phyloP scores from a whole-genome alignment of 1,140 invertebrate genomes.

The Zaprionus vittiger region DNA sequence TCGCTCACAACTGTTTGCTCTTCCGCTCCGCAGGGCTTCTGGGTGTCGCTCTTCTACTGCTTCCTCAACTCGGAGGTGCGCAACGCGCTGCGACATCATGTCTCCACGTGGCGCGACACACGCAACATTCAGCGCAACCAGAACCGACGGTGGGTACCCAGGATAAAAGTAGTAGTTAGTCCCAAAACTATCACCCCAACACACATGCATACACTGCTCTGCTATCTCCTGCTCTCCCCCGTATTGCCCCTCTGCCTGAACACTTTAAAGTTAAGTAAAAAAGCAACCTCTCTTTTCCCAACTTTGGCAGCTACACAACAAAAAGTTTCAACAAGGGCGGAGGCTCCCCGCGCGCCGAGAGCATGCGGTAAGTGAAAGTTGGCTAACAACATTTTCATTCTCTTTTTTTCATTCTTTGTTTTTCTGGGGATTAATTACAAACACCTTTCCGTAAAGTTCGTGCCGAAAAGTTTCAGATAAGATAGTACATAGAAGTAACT shows the following conservation, averaged over 20 bases:
- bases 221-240: too few species aligned
- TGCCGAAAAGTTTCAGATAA: neutral
- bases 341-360: constrained; percentile 92
- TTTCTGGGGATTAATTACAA: constrained; percentile 9
- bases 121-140: constrained; percentile 87
- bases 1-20: constrained; percentile 24
- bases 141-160: constrained; percentile 75
- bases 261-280: constrained; percentile 15
- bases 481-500: neutral
- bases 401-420: neutral
- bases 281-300: neutral
- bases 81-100: constrained; percentile 92
- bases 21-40: constrained; percentile 87
- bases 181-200: constrained; percentile 7
- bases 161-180: constrained; percentile 37
- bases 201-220: neutral
- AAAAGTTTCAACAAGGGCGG: constrained; percentile 89
- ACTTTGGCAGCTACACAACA: constrained; percentile 65
- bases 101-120: constrained; percentile 91
- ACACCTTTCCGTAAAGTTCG: constrained; percentile 1
- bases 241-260: neutral
- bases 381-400: constrained; percentile 24
- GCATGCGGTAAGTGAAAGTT: constrained; percentile 88
- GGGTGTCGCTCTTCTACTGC: constrained; percentile 95
- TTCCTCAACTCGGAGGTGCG: constrained; percentile 97